A percentile compares a stretch with the other conserved stretches of the same genome.
These are phyloP conservation scores for Drosophila fulvimacula DNA, from an alignment of 2,888 invertebrate species.

Conservation along the genomic window DNA sequence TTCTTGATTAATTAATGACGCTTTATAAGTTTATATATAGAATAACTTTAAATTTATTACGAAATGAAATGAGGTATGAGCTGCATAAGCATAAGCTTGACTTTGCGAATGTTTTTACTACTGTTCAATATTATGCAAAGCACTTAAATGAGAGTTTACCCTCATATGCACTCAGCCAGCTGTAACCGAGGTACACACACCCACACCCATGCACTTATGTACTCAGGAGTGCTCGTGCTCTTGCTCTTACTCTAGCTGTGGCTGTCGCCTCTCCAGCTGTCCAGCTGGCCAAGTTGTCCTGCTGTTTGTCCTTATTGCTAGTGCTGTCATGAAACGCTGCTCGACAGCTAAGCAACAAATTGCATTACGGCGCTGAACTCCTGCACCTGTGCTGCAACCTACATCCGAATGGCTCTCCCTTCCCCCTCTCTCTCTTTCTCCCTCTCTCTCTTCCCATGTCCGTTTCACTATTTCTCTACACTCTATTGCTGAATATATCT, in stretches of 20 bases:
- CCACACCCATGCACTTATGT: conserved; percentile 5
- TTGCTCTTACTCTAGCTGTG: no score
- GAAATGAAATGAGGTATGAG: neutral
- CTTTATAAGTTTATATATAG: neutral
- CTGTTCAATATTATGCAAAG: conserved; percentile 59
- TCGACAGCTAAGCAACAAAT: conserved; percentile 74
- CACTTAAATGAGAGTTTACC: conserved; percentile 58
- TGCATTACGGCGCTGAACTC: conserved; percentile 73
- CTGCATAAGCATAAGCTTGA: conserved; percentile 11
- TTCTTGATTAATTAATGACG: neutral
- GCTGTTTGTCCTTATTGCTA: conserved; percentile 16
- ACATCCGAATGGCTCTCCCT: neutral
- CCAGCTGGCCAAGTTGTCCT: conserved; percentile 17
- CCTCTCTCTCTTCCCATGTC: neutral
- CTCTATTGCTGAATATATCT: conserved; percentile 38
- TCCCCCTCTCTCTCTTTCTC: neutral
- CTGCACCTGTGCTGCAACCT: conserved; percentile 62
- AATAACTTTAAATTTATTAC: neutral
- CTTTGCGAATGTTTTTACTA: conserved; percentile 14
- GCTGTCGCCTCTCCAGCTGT: no score
- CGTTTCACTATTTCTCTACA: conserved; percentile 15
- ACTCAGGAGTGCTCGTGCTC: conserved; percentile 2
- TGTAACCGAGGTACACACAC: conserved; percentile 11
- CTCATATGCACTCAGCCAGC: conserved; percentile 12
- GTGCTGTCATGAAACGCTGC: conserved; percentile 61